Evolutionary conservation across 2,113 vertebrate genomes (phyloP).

Genomic region (Hemicordylus capensis): DNA sequence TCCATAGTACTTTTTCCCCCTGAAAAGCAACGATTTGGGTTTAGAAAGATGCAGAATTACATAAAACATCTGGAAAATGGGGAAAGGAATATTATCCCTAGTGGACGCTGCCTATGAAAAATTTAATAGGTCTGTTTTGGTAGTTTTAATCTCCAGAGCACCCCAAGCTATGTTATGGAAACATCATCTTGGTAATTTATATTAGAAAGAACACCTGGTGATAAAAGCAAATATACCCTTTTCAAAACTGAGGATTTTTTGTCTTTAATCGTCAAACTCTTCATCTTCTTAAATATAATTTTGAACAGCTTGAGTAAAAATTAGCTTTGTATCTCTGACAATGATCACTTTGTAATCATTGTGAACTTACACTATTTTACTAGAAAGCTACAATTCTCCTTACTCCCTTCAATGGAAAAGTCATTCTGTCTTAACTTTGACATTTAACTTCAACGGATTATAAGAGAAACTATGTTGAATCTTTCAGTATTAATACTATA

Average conservation of each 20-base stretch:
- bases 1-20: slow-evolving; percentile 87
- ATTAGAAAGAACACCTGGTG: slow-evolving; percentile 92
- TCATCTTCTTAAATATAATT: slow-evolving; percentile 75
- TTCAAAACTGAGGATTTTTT: slow-evolving; percentile 74
- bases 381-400: slow-evolving; percentile 58
- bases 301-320: slow-evolving; percentile 70
- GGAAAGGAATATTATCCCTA: slow-evolving; percentile 94
- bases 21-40: slow-evolving; percentile 83
- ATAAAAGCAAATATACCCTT: slow-evolving; percentile 86
- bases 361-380: slow-evolving; percentile 66
- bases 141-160: slow-evolving; percentile 92
- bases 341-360: slow-evolving; percentile 66
- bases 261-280: slow-evolving; percentile 75
- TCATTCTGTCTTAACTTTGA: slow-evolving; percentile 70
- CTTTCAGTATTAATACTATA: slow-evolving; percentile 57
- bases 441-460: slow-evolving; percentile 64
- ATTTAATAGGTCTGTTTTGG: slow-evolving; percentile 97
- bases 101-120: slow-evolving; percentile 95
- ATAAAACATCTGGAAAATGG: slow-evolving; percentile 97
- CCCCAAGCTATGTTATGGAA: slow-evolving; percentile 91
- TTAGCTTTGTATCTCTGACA: slow-evolving; percentile 70
- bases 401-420: slow-evolving; percentile 64
- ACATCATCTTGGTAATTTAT: slow-evolving; percentile 95
- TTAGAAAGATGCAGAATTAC: slow-evolving; percentile 90
- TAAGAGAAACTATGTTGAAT: slow-evolving; percentile 55